phyloP scores from a whole-genome alignment of 2,888 invertebrate genomes.

The Beris chalybata region DNA sequence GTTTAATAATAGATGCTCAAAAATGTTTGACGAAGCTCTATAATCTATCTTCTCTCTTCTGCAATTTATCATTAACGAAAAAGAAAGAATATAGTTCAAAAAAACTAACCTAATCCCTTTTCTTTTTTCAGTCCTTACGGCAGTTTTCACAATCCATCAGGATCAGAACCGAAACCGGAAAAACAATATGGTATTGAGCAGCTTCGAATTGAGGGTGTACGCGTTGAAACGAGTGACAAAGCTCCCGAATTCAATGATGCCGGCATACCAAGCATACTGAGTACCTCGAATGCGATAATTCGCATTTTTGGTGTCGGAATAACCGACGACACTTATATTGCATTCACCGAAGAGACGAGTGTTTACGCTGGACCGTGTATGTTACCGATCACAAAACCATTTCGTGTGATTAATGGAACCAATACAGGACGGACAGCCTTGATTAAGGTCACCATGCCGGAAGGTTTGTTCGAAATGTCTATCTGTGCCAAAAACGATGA shows the following conservation, averaged over 20 bases:
- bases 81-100: no score
- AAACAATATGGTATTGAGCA: background rate
- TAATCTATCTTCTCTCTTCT: no score
- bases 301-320: conserved; percentile 76
- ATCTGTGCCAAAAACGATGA: conserved; percentile 60
- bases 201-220: conserved; percentile 45
- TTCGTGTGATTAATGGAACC: conserved; percentile 58
- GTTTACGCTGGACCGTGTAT: conserved; percentile 63
- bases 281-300: conserved; percentile 62
- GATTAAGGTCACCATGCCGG: conserved; percentile 60
- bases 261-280: conserved; percentile 71
- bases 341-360: conserved; percentile 67
- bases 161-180: background rate
- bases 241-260: conserved; percentile 43
- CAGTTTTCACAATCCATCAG: background rate
- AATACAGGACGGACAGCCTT: conserved; percentile 58
- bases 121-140: conserved; percentile 1
- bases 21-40: no score
- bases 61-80: no score
- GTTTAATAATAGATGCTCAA: no score
- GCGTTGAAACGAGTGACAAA: conserved; percentile 45
- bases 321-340: conserved; percentile 66
- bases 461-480: conserved; percentile 56
- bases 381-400: conserved; percentile 46
- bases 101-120: background rate